Base-by-base conservation (phyloP, 2,888 invertebrate genomes). In the Trichopoda pennipes region DNA sequence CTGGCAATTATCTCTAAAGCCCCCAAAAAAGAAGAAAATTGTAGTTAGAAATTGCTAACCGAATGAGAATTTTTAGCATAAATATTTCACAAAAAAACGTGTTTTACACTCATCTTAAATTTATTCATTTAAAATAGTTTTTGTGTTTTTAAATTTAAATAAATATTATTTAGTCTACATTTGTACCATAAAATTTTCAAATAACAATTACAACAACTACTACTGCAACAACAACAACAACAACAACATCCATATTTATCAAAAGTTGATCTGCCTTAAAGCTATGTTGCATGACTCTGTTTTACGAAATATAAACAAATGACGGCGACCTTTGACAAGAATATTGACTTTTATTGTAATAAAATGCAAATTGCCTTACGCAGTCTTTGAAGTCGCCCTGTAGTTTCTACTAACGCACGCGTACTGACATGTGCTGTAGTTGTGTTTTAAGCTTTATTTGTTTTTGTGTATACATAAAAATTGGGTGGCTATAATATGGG, bases 281-380 rank as follows among this genome's bases (percentile, higher is more conserved):
- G 51, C 19, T 19, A 21, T 64, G 35, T n/a, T 17, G n/a, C n/a
- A n/a, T n/a, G n/a, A n/a, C n/a, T 17, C 10, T 56, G 47, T 60
- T 63, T 28, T 28, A 28, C 10, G 16, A 42, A 51, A 21, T 32
- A 28, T 49, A 61, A 73, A 56, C 47, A 58, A 68, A 61, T 74
- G 60, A 75, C 66, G 66, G 58, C 60, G 64, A 61, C 79, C 79
- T 82, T 53, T 79, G 44, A 49, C 61, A 75, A 74, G 82, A 79
- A 60, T 82, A 68, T 79, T 79, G 82, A 79, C 82, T 82, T 66
- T 73, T 69, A 60, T 74, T 74, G 19, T 70, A 81, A 74, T 81
- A 42, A 55, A 69, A 78, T 68, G 69, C 77, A 58, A 56, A 74
- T 73, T 56, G 60, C 49, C 42, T n/a, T 74, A 74, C 74, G 69